A percentile compares a stretch with the other conserved stretches of the same genome.
Conservation (phyloP, 2,888 invertebrate species). For the Parnassius glacialis region DNA sequence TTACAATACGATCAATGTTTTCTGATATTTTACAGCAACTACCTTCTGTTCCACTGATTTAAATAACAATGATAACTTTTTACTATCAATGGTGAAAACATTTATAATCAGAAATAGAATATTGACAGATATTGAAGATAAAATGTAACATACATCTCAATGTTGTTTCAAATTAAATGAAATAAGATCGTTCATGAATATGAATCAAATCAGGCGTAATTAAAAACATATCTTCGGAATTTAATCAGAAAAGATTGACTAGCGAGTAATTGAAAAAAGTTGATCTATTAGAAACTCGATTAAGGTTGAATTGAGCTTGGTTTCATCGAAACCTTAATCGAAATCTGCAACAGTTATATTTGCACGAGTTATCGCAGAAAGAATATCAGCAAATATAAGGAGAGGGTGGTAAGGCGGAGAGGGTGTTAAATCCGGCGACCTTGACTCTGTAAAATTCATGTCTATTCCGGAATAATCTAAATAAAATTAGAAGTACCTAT, state of each 20-base stretch:
- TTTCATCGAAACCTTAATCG: constrained; percentile 20
- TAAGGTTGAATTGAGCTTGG: constrained; percentile 11
- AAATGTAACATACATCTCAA: neutral
- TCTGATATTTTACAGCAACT: too few relatives aligned
- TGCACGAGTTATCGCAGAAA: constrained; percentile 42
- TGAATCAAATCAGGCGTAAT: neutral
- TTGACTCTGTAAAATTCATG: constrained; percentile 76
- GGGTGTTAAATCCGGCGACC: constrained; percentile 76
- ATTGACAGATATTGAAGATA: neutral
- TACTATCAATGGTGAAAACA: too few relatives aligned
- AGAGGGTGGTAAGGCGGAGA: constrained; percentile 74
- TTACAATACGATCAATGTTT: too few relatives aligned
- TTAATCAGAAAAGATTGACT: constrained; percentile 2
- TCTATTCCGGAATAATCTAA: constrained; percentile 76
- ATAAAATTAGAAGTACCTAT: constrained; percentile 67
- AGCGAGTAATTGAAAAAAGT: constrained; percentile 4
- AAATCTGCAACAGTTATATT: constrained; percentile 15
- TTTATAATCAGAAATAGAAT: too few relatives aligned
- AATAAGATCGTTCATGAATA: too few relatives aligned
- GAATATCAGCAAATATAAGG: constrained; percentile 64
- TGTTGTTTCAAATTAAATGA: too few relatives aligned
- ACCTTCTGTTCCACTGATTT: too few relatives aligned
- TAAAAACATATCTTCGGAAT: neutral
- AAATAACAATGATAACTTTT: too few relatives aligned
- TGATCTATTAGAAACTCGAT: constrained; percentile 4